These are phyloP conservation scores for Spodoptera picta DNA, from an alignment of 2,888 invertebrate species.

Conservation along the genomic window DNA sequence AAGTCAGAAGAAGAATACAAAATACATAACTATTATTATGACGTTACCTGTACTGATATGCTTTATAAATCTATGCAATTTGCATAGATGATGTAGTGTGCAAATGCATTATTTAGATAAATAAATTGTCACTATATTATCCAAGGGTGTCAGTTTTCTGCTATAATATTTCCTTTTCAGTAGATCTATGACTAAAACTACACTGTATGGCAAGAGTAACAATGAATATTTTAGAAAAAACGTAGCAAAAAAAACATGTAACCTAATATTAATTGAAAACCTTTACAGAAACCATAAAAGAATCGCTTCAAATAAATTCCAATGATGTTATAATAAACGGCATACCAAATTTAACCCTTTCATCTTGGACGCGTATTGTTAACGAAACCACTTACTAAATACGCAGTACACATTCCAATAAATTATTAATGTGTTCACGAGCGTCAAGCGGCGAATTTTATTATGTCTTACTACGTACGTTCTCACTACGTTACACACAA, in stretches of 20 bases:
- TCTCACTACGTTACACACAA: constrained; percentile 39
- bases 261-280: too few relatives aligned
- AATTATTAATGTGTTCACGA: constrained; percentile 31
- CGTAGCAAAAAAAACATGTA: not conserved
- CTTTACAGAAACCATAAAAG: not conserved
- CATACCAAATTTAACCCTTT: constrained; percentile 2
- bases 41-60: not conserved
- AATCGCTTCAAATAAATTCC: constrained; percentile 3
- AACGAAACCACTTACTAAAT: constrained; percentile 34
- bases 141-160: not conserved
- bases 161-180: too few relatives aligned
- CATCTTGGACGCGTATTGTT: constrained; percentile 21
- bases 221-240: too few relatives aligned
- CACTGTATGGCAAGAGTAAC: too few relatives aligned
- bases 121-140: constrained; percentile 12
- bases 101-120: constrained; percentile 8
- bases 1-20: too few relatives aligned
- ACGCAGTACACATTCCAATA: constrained; percentile 52
- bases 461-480: constrained; percentile 36
- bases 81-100: constrained; percentile 20
- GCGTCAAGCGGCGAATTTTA: constrained; percentile 40
- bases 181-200: too few relatives aligned
- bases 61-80: constrained; percentile 27
- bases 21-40: too few relatives aligned
- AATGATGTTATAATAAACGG: not conserved